phyloP scores from a whole-genome alignment of 30 jellyfish, hydroid and myxozoan species.

The Chrysaora quinquecirrha region DNA sequence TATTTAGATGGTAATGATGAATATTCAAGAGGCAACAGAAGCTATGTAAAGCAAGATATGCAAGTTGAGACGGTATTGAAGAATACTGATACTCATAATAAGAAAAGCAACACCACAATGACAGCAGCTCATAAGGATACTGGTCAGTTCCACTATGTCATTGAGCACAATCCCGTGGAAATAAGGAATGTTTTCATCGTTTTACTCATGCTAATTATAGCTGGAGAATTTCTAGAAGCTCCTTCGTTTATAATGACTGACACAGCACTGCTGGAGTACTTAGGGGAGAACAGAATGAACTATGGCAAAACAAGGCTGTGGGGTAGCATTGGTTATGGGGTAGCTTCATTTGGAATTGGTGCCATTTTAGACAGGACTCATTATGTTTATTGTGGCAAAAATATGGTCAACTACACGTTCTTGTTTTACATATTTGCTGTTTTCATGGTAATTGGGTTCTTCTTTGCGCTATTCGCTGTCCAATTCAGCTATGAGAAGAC shows the following conservation, averaged over 20 bases:
- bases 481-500: slow-evolving; percentile 67
- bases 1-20: not conserved
- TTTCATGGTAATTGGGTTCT: slow-evolving; percentile 86
- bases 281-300: slow-evolving; percentile 85
- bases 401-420: slow-evolving; percentile 79
- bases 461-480: slow-evolving; percentile 81
- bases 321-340: slow-evolving; percentile 99
- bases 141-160: slow-evolving; percentile 36
- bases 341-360: slow-evolving; percentile 95
- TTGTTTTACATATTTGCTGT: slow-evolving; percentile 86
- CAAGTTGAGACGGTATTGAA: not conserved
- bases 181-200: slow-evolving; percentile 75
- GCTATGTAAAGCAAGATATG: not conserved
- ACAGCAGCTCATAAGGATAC: not conserved
- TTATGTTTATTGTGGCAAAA: slow-evolving; percentile 84
- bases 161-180: slow-evolving; percentile 82
- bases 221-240: slow-evolving; percentile 99
- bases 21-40: not conserved
- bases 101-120: slow-evolving; percentile 2
- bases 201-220: slow-evolving; percentile 76
- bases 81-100: not conserved
- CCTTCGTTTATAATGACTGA: slow-evolving; percentile 98
- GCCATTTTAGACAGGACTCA: slow-evolving; percentile 84
- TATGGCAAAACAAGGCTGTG: slow-evolving; percentile 95
- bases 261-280: slow-evolving; percentile 91